Evolutionary conservation across 2,797 vertebrate species (phyloP).

Genomic region (Falco concolor): DNA sequence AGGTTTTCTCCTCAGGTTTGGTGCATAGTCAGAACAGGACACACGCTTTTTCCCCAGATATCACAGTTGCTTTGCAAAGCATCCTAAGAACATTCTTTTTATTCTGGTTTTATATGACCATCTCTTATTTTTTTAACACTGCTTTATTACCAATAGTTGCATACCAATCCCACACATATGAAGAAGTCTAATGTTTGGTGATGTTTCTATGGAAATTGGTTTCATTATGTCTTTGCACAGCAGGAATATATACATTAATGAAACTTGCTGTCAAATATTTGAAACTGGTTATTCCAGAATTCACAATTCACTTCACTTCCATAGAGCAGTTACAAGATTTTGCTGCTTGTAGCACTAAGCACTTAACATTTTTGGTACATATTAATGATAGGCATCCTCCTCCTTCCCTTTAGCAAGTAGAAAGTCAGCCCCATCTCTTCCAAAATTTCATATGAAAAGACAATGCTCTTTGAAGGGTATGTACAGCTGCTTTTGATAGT

Average conservation of each 20-base stretch:
- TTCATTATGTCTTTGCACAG: background rate
- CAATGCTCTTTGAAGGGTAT: background rate
- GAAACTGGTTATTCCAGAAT: background rate
- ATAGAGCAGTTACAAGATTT: background rate
- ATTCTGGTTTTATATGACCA: background rate
- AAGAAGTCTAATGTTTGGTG: background rate
- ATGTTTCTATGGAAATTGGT: background rate
- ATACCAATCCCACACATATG: rapidly evolving
- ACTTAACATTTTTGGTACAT: background rate
- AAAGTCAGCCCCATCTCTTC: background rate
- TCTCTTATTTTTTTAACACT: background rate
- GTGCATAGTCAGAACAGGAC: background rate
- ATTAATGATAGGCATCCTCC: background rate
- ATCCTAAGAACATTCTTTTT: background rate
- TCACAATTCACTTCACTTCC: background rate
- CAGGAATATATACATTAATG: background rate
- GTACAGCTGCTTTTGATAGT: background rate
- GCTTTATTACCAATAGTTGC: background rate
- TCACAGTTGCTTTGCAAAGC: background rate
- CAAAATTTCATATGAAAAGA: background rate
- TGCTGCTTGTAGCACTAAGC: background rate
- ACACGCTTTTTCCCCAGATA: background rate
- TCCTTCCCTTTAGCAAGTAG: background rate
- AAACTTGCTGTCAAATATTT: background rate
- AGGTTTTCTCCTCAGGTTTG: background rate